phyloP scores from a whole-genome alignment of 1,140 invertebrate species.

The Drosophila busckii region DNA sequence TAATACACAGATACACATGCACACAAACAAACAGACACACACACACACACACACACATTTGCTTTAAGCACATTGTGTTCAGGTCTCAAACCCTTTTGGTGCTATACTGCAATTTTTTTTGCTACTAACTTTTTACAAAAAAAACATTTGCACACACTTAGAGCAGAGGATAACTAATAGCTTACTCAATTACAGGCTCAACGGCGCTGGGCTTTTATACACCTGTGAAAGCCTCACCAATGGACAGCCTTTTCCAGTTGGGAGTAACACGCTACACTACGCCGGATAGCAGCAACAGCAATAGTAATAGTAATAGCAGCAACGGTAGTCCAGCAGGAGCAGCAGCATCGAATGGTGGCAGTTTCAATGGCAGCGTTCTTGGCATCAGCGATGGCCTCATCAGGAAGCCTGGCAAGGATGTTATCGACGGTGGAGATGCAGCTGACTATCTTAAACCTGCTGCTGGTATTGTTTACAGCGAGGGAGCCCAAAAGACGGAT shows the following conservation, averaged over 20 bases:
- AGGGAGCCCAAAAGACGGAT: conserved; percentile 82
- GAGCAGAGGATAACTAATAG: too few relatives aligned
- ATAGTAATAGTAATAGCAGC: conserved; percentile 42
- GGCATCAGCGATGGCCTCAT: conserved; percentile 52
- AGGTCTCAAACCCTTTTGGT: too few relatives aligned
- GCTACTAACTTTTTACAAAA: too few relatives aligned
- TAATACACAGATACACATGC: conserved; percentile 22
- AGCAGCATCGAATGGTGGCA: conserved; percentile 1
- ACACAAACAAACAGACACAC: conserved; percentile 8
- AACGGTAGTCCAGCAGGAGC: conserved; percentile 29
- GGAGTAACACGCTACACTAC: conserved; percentile 81
- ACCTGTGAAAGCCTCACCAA: conserved; percentile 81
- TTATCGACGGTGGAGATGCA: conserved; percentile 4
- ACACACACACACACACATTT: conserved; percentile 20
- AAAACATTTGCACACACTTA: too few relatives aligned
- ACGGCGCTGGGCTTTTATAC: conserved; percentile 82
- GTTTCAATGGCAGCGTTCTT: conserved; percentile 43
- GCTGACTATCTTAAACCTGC: conserved; percentile 81
- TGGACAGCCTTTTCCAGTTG: conserved; percentile 82
- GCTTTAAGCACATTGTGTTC: conserved; percentile 15
- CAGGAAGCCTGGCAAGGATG: conserved; percentile 25
- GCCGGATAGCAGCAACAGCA: conserved; percentile 35
- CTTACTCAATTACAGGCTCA: conserved; percentile 65
- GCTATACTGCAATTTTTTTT: too few relatives aligned
- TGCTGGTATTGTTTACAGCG: conserved; percentile 82